Conservation (phyloP, 2,888 invertebrate species). For the Falcaria lacertinaria region DNA sequence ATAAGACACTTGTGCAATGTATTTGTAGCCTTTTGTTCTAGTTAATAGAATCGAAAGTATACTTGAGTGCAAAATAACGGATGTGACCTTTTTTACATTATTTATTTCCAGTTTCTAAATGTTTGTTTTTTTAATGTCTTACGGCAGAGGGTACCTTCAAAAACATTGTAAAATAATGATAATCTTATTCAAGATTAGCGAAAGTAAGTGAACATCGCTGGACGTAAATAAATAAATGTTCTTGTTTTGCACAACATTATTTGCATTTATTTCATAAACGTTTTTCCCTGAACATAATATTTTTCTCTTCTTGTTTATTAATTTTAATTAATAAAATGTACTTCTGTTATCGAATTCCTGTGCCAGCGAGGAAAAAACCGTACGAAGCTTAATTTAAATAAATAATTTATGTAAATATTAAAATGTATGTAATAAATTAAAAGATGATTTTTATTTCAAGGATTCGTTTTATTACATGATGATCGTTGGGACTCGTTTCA, state of each 20-base stretch:
- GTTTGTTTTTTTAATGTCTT: neutral
- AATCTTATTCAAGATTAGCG: neutral
- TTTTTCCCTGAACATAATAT: too few species aligned
- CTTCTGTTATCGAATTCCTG: constrained; percentile 17
- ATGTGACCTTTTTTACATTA: neutral
- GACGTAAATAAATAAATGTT: neutral
- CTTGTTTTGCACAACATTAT: constrained; percentile 11
- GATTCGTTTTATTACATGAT: constrained; percentile 31
- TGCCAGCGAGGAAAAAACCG: constrained; percentile 24
- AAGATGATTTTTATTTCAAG: constrained; percentile 57
- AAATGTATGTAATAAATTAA: constrained; percentile 65
- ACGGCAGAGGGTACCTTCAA: neutral
- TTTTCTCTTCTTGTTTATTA: too few species aligned
- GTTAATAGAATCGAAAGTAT: neutral
- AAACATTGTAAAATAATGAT: neutral
- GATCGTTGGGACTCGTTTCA: too few species aligned
- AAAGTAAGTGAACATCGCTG: neutral
- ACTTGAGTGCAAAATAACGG: neutral
- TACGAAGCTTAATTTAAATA: constrained; percentile 44
- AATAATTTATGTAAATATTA: constrained; percentile 68
- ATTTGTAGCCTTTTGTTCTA: neutral
- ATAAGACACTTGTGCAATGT: neutral
- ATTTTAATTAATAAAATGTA: too few species aligned
- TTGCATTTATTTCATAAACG: constrained; percentile 14
- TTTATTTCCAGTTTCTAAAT: neutral